phyloP scores from a whole-genome alignment of 2,113 vertebrate genomes.

The Rostratula benghalensis region DNA sequence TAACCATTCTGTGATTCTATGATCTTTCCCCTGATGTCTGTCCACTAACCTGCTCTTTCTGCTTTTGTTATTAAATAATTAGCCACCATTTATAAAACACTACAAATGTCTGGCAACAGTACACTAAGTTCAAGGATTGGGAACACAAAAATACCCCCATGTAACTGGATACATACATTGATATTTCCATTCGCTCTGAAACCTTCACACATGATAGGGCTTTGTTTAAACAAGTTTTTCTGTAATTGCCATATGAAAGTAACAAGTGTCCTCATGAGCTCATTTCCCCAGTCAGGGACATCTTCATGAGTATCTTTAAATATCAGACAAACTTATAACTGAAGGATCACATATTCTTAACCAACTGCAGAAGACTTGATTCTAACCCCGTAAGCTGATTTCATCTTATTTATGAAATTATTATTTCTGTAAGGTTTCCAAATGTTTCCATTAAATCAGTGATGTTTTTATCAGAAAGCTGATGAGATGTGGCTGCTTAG shows the following conservation, averaged over 20 bases:
- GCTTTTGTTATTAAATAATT: background rate
- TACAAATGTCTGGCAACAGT: background rate
- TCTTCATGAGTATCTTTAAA: background rate
- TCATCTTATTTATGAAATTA: background rate
- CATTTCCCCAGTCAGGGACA: background rate
- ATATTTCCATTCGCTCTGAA: background rate
- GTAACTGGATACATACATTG: background rate
- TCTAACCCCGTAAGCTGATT: background rate
- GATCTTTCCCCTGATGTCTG: background rate
- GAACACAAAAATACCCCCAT: background rate
- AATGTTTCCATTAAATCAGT: background rate
- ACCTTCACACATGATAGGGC: background rate
- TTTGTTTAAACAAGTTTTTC: background rate
- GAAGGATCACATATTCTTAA: background rate
- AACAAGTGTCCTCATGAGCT: background rate
- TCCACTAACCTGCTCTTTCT: background rate
- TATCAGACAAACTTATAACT: background rate
- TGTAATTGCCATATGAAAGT: background rate
- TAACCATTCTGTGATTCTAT: too few relatives aligned
- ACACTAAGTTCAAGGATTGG: background rate
- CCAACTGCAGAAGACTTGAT: background rate
- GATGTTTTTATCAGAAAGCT: background rate
- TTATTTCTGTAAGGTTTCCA: background rate
- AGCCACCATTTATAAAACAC: background rate
- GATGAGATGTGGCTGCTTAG: background rate